Conservation (phyloP, 2,113 vertebrate genomes). For the Eclectus roratus region DNA sequence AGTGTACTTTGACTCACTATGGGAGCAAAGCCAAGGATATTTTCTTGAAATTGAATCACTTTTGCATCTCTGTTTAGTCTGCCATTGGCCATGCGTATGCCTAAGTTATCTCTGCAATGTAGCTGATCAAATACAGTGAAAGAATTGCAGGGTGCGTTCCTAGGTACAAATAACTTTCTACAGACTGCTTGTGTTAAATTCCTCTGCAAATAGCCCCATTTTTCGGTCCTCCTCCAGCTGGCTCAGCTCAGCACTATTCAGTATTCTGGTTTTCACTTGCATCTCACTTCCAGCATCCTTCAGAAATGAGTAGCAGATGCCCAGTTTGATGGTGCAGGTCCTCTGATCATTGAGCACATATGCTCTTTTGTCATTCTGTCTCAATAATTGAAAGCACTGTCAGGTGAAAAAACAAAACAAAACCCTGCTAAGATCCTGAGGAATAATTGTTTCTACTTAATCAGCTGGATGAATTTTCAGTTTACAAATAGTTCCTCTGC, state of each 20-base stretch:
- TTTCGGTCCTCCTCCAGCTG: slow-evolving; percentile 26
- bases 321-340: slow-evolving; percentile 1
- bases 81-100: not conserved
- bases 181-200: not conserved
- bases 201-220: not conserved
- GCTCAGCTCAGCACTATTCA: not conserved
- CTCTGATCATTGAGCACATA: slow-evolving; percentile 25
- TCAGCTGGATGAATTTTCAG: not conserved
- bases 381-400: slow-evolving; percentile 29
- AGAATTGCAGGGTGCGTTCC: not conserved
- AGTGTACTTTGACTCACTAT: not conserved
- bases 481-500: slow-evolving; percentile 14
- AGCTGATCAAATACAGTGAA: not conserved
- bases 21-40: not conserved
- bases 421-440: not conserved
- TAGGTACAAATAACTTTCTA: not conserved
- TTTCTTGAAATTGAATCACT: not conserved
- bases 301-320: slow-evolving; percentile 46
- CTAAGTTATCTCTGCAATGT: not conserved
- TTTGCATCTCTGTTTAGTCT: not conserved
- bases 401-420: slow-evolving; percentile 19
- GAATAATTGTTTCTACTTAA: not conserved
- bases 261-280: slow-evolving; percentile 15
- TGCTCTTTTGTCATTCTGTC: slow-evolving; percentile 51
- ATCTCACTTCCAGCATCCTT: slow-evolving; percentile 10